Conservation (phyloP, 2,888 invertebrate species). For the Cheilosia variabilis region DNA sequence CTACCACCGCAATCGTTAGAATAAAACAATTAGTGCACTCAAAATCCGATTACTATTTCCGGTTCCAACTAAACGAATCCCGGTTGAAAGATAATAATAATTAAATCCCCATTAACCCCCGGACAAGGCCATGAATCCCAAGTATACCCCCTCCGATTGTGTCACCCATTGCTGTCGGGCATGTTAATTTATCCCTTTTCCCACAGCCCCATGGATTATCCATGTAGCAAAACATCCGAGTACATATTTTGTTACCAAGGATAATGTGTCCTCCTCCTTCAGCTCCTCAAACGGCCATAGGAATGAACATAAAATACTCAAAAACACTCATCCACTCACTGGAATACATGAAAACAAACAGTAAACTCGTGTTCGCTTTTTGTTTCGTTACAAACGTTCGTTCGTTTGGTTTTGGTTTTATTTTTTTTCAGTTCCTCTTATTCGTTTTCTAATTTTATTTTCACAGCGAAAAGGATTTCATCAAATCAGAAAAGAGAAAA, state of each 20-base stretch:
- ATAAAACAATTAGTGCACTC: neutral
- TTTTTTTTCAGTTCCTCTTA: slow-evolving; percentile 47
- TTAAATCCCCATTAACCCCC: slow-evolving; percentile 63
- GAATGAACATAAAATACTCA: slow-evolving; percentile 51
- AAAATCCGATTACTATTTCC: neutral
- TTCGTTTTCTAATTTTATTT: slow-evolving; percentile 76
- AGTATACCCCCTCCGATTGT: slow-evolving; percentile 26
- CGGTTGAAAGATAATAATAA: slow-evolving; percentile 44
- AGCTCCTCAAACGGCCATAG: slow-evolving; percentile 24
- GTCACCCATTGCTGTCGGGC: slow-evolving; percentile 52
- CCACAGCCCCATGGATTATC: slow-evolving; percentile 4
- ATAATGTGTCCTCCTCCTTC: slow-evolving; percentile 31
- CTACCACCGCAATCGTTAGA: neutral
- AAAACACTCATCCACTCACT: slow-evolving; percentile 69
- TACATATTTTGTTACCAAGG: slow-evolving; percentile 56
- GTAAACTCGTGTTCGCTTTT: slow-evolving; percentile 73
- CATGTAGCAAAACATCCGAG: slow-evolving; percentile 47
- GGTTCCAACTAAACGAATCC: neutral
- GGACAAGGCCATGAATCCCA: slow-evolving; percentile 56
- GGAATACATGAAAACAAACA: slow-evolving; percentile 66
- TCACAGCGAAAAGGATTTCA: slow-evolving; percentile 72
- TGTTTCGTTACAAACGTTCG: slow-evolving; percentile 63
- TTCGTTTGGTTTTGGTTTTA: slow-evolving; percentile 50
- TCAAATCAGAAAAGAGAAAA: slow-evolving; percentile 67
- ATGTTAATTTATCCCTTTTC: slow-evolving; percentile 41